Evolutionary conservation across 2,797 vertebrate species (phyloP).

Genomic region (Menidia menidia): DNA sequence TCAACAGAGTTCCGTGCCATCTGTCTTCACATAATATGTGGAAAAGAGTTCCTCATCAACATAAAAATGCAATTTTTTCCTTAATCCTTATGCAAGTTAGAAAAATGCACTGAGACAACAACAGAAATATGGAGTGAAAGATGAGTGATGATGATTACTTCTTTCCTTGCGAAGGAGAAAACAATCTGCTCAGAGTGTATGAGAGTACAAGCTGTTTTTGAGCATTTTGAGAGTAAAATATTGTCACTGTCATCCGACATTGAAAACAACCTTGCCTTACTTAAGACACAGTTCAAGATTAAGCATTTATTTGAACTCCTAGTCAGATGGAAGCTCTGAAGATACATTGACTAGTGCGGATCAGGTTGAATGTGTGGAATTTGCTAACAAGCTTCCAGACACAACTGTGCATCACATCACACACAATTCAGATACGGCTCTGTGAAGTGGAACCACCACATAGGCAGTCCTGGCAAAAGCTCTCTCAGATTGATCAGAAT

Average conservation of each 20-base stretch:
- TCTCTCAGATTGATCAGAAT: slow-evolving; percentile 32
- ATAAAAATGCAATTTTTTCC: not conserved
- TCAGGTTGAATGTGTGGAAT: slow-evolving; percentile 29
- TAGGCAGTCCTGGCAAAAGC: slow-evolving; percentile 27
- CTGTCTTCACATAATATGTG: not conserved
- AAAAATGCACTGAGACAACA: not conserved
- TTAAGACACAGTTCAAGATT: slow-evolving; percentile 16
- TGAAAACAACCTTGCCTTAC: not conserved
- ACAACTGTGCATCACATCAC: slow-evolving; percentile 29
- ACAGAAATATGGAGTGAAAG: not conserved
- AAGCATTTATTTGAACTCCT: slow-evolving; percentile 29
- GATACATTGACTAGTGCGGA: slow-evolving; percentile 24
- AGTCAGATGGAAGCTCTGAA: slow-evolving; percentile 25
- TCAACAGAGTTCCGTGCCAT: not conserved
- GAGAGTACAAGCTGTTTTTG: not conserved
- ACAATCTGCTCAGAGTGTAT: not conserved
- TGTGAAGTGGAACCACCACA: slow-evolving; percentile 51
- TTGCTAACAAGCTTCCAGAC: slow-evolving; percentile 54
- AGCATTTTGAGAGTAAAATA: not conserved
- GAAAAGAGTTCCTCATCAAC: not conserved
- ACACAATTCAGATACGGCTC: slow-evolving; percentile 43
- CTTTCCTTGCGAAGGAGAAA: not conserved
- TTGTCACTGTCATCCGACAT: slow-evolving; percentile 10
- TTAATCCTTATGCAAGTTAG: not conserved
- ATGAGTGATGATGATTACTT: slow-evolving; percentile 46